These are phyloP conservation scores for Marmota monax DNA, from an alignment of 2,113 vertebrate species.

Conservation along the genomic window DNA sequence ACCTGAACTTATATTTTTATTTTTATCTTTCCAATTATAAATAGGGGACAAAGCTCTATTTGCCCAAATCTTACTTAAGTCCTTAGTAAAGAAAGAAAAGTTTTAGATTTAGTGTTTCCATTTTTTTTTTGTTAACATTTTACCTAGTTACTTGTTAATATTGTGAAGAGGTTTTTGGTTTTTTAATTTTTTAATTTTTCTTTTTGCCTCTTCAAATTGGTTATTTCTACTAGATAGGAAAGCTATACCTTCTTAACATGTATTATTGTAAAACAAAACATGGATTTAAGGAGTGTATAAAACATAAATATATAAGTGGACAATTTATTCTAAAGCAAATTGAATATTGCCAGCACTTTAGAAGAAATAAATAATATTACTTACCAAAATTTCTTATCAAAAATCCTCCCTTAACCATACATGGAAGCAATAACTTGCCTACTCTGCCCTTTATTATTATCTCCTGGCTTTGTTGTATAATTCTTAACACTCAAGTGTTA, in stretches of 20 bases:
- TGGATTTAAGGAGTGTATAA: not conserved
- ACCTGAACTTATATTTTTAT: not conserved
- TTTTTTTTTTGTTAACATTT: not conserved
- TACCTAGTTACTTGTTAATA: not conserved
- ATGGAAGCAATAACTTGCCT: not conserved
- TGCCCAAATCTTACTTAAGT: not conserved
- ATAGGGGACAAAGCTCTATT: not conserved
- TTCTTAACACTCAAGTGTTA: not conserved
- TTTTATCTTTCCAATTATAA: not conserved
- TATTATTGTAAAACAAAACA: conserved; percentile 28
- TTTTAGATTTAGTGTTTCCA: not conserved
- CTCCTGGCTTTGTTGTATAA: not conserved
- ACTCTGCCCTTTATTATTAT: not conserved
- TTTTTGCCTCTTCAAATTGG: not conserved
- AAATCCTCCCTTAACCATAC: not conserved
- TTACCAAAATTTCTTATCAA: not conserved
- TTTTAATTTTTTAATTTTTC: not conserved
- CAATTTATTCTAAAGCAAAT: not conserved
- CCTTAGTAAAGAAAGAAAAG: not conserved
- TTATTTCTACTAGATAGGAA: not conserved
- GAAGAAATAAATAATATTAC: not conserved
- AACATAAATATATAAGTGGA: not conserved
- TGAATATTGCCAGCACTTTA: not conserved
- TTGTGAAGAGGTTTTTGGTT: not conserved
- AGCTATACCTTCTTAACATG: not conserved